Base-by-base conservation (phyloP, 2,888 invertebrate genomes). In the Stenchaetothrips biformis region DNA sequence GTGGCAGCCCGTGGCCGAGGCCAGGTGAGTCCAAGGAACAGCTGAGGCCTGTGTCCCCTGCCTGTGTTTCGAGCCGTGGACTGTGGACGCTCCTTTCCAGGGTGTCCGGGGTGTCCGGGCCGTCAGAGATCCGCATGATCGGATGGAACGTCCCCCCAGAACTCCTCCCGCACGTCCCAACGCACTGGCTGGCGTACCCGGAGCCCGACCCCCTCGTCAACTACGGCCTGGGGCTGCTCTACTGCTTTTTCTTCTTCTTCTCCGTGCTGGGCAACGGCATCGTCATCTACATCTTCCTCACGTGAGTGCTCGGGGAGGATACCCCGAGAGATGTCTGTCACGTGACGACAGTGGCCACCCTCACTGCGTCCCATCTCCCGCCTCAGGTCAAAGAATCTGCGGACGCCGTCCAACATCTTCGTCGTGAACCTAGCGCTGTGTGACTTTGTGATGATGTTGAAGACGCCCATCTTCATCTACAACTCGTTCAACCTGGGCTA, bases 381-480 rank as follows among this genome's bases (percentile, higher is more conserved):
- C 83, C 86, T 80, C 83, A 94, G 93, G 80, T 91, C 93, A 80
- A 92, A 93, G 87, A 89, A 90, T 82, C 87, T 94, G 79, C 89
- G 93, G 83, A 94, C 94, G 0, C 94, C 95, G 2, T 95, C 95
- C 78, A 95, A 95, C 85, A 91, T 95, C 85, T 91, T 95, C 82
- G 94, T 95, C 16, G 90, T 95, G 79, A 94, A 95, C 86, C 87
- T 95, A 85, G 94, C 95, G 0, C 88, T 95, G 81, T 92, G 93
- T 84, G 95, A 95, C 87, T 95, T 95, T 84, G 87, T 94, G 49
- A 95, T 95, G 95, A 95, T 95, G 95, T 86, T 91, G 53, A 95
- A 95, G 87, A 90, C 94, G 0, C 95, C 95, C 0, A 91, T 95
- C 83, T 94, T 95, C 86, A 94, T 95, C 83, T 94, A 94, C 87